These are phyloP conservation scores for Venturia canescens DNA, from an alignment of 1,140 invertebrate genomes.

Conservation along the genomic window DNA sequence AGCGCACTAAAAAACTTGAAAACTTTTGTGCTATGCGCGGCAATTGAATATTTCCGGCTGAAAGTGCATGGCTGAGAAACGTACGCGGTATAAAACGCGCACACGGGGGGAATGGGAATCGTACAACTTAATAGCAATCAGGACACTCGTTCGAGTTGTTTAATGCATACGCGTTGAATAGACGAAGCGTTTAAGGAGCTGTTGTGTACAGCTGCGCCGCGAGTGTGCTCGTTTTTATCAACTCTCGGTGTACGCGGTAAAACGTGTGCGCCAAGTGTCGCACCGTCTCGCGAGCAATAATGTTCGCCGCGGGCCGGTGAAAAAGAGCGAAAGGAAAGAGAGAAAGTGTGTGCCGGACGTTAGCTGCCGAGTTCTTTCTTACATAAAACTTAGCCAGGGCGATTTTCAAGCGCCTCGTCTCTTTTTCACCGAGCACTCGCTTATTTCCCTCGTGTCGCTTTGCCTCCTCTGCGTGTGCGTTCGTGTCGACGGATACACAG, in stretches of 20 bases:
- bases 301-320: conserved; percentile 35
- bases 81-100: too few relatives aligned
- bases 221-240: conserved; percentile 6
- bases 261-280: conserved; percentile 10
- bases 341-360: conserved; percentile 26
- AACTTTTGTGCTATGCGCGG: too few relatives aligned
- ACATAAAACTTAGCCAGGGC: conserved; percentile 23
- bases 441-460: conserved; percentile 20
- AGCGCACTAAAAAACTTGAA: too few relatives aligned
- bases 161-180: not conserved
- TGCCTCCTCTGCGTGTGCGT: not conserved
- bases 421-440: conserved; percentile 21
- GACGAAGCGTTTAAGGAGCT: not conserved
- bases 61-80: too few relatives aligned
- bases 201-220: not conserved
- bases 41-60: too few relatives aligned
- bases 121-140: too few relatives aligned
- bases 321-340: conserved; percentile 37
- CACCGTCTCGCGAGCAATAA: conserved; percentile 36
- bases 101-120: too few relatives aligned
- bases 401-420: conserved; percentile 30
- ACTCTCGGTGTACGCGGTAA: not conserved
- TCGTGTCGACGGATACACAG: not conserved
- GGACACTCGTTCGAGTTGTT: too few relatives aligned
- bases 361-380: not conserved